A percentile compares a stretch with the other conserved stretches of the same genome.
phyloP scores from a whole-genome alignment of 2,797 vertebrate genomes.

The Triplophysa bombifrons region DNA sequence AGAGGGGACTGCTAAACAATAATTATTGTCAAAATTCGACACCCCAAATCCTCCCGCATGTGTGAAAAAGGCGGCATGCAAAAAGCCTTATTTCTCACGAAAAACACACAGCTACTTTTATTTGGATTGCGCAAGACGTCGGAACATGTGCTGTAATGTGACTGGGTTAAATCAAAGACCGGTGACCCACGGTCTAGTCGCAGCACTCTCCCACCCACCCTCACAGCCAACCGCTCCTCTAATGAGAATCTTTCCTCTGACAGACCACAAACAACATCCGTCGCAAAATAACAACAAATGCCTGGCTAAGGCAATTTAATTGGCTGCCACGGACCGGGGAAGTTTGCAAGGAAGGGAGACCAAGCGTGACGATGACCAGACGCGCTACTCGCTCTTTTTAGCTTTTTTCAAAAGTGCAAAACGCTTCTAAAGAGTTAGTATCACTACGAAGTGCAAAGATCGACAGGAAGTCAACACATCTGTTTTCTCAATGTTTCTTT shows the following conservation, averaged over 20 bases:
- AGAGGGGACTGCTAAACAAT: background rate
- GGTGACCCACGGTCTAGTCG: slow-evolving; percentile 36
- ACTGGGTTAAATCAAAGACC: slow-evolving; percentile 31
- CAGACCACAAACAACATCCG: slow-evolving; percentile 38
- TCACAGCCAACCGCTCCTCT: slow-evolving; percentile 28
- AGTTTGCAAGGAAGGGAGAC: slow-evolving; percentile 27
- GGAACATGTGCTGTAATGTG: slow-evolving; percentile 13
- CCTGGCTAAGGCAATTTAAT: slow-evolving; percentile 40
- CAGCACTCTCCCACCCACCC: slow-evolving; percentile 36
- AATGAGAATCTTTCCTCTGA: slow-evolving; percentile 50
- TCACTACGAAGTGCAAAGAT: background rate
- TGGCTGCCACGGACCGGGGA: slow-evolving; percentile 39
- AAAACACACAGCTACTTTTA: slow-evolving; percentile 9
- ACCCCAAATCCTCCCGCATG: background rate
- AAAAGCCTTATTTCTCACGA: background rate
- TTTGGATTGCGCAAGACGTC: slow-evolving; percentile 17
- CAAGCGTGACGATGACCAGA: slow-evolving; percentile 31
- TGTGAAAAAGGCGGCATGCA: slow-evolving; percentile 4
- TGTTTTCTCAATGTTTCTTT: background rate
- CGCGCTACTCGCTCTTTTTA: background rate
- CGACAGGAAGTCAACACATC: background rate
- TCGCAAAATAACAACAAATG: slow-evolving; percentile 41
- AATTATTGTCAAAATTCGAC: slow-evolving; percentile 17
- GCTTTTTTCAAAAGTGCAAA: background rate
- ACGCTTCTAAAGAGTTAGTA: background rate